phyloP scores from a whole-genome alignment of 2,113 vertebrate genomes.

The Otocyon megalotis region DNA sequence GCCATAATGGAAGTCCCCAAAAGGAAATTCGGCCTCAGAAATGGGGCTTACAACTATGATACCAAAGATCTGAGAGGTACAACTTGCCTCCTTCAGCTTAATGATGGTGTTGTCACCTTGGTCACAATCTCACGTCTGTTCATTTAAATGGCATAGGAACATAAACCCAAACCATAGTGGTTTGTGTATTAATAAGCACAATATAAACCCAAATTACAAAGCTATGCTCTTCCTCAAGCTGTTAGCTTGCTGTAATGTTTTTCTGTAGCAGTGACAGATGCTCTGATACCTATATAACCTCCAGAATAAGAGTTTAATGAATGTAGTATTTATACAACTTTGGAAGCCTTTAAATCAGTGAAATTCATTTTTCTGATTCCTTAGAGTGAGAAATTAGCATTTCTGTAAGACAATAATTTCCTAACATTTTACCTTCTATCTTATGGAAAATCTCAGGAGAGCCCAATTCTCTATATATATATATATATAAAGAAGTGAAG shows the following conservation, averaged over 20 bases:
- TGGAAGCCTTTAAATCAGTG: slow-evolving; percentile 66
- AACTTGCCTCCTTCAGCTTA: not conserved
- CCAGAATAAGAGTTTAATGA: slow-evolving; percentile 58
- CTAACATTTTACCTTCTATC: slow-evolving; percentile 52
- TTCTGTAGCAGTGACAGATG: slow-evolving; percentile 48
- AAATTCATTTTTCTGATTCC: slow-evolving; percentile 55
- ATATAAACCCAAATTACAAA: slow-evolving; percentile 59
- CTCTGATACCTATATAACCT: slow-evolving; percentile 39
- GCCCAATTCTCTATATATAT: not conserved
- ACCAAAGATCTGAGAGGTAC: not conserved
- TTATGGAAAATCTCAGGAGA: slow-evolving; percentile 53
- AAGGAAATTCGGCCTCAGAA: slow-evolving; percentile 21
- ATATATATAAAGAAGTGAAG: not conserved
- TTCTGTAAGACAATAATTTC: slow-evolving; percentile 72
- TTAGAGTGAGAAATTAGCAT: slow-evolving; percentile 63
- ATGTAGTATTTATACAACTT: slow-evolving; percentile 54
- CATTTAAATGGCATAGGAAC: slow-evolving; percentile 35
- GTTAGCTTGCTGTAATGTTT: slow-evolving; percentile 30
- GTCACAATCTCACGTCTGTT: slow-evolving; percentile 46
- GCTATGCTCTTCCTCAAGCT: slow-evolving; percentile 51
- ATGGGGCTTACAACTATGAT: not conserved
- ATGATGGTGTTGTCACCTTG: not conserved
- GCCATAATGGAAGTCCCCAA: slow-evolving; percentile 41
- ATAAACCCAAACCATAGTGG: not conserved
- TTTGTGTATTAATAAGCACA: slow-evolving; percentile 45